Conservation (phyloP, 1,140 invertebrate genomes). For the Papilio machaon region DNA sequence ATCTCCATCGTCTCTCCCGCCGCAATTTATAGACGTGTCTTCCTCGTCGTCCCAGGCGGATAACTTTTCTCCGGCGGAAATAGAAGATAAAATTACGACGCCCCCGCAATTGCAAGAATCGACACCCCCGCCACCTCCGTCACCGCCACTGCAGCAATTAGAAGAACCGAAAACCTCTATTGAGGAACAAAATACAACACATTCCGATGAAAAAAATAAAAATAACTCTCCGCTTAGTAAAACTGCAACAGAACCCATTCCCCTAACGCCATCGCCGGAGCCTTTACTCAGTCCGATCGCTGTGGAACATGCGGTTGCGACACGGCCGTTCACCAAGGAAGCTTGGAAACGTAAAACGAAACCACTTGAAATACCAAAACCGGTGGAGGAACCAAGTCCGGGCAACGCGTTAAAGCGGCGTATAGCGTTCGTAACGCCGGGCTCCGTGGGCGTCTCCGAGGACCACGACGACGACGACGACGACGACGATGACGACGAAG, state of each 20-base stretch:
- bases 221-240: not conserved
- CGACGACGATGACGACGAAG: conserved; percentile 62
- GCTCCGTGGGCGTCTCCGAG: conserved; percentile 69
- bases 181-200: conserved; percentile 5
- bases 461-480: conserved; percentile 74
- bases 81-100: not conserved
- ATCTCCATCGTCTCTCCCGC: not conserved
- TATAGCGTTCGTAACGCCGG: conserved; percentile 74
- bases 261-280: conserved; percentile 54
- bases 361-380: conserved; percentile 67
- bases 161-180: conserved; percentile 21
- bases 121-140: not conserved
- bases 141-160: not conserved
- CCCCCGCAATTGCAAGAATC: conserved; percentile 1
- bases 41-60: conserved; percentile 9
- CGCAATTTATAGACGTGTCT: not conserved
- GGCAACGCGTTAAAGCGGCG: conserved; percentile 71
- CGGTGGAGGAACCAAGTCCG: conserved; percentile 77
- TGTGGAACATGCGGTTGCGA: conserved; percentile 76
- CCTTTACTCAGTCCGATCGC: conserved; percentile 66
- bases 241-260: conserved; percentile 39
- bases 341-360: conserved; percentile 73
- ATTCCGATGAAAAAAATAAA: not conserved
- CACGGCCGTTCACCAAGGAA: conserved; percentile 74
- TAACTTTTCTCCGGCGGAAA: not conserved